These are phyloP conservation scores for Cyclophora punctaria DNA, from an alignment of 2,888 invertebrate species.

Conservation along the genomic window DNA sequence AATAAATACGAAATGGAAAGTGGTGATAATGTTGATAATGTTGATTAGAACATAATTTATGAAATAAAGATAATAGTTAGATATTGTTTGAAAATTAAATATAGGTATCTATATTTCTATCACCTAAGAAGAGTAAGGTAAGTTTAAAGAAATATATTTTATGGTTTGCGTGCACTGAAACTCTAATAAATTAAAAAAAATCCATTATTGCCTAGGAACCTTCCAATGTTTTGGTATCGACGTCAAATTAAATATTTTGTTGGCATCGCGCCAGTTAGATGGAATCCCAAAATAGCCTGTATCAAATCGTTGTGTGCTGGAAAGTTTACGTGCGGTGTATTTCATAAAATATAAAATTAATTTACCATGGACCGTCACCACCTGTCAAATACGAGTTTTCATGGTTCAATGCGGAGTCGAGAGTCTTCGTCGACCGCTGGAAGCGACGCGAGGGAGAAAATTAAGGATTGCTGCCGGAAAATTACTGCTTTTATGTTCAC, in stretches of 20 bases:
- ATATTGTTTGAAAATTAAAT: too few relatives aligned
- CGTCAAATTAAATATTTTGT: slow-evolving; percentile 26
- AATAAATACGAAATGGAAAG: too few relatives aligned
- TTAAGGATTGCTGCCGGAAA: slow-evolving; percentile 90
- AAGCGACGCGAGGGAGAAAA: slow-evolving; percentile 81
- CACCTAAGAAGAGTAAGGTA: too few relatives aligned
- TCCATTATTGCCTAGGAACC: too few relatives aligned
- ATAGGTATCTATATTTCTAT: too few relatives aligned
- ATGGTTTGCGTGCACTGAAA: too few relatives aligned
- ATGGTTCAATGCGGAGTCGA: slow-evolving; percentile 78
- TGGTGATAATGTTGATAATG: too few relatives aligned
- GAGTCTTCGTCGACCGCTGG: slow-evolving; percentile 80
- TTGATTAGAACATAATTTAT: too few relatives aligned
- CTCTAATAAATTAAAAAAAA: too few relatives aligned
- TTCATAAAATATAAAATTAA: slow-evolving; percentile 16
- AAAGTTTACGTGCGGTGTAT: slow-evolving; percentile 27
- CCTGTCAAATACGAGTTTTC: slow-evolving; percentile 53
- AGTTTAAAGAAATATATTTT: too few relatives aligned
- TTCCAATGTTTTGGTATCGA: slow-evolving; percentile 45
- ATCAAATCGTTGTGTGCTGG: slow-evolving; percentile 23
- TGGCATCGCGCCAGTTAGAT: slow-evolving; percentile 49
- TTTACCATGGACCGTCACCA: slow-evolving; percentile 51
- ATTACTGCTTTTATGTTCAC: slow-evolving; percentile 94
- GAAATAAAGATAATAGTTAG: too few relatives aligned
- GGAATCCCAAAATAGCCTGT: slow-evolving; percentile 52